Evolutionary conservation across 2,113 vertebrate genomes (phyloP).

Genomic region (Sorex fumeus): DNA sequence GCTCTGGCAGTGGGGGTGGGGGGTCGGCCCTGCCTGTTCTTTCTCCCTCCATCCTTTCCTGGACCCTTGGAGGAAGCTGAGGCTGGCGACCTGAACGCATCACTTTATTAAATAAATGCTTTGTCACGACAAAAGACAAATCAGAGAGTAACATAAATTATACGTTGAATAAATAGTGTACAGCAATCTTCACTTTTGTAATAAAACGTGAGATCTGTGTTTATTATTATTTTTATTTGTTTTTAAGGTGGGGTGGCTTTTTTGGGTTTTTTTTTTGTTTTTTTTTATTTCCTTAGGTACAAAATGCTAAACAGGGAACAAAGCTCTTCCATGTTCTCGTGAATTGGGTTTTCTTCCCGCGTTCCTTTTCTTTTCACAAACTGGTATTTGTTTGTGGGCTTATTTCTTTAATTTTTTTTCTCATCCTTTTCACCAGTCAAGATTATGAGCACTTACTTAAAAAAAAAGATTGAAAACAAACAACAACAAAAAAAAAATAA

Average conservation of each 20-base stretch:
- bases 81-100: constrained; percentile 94
- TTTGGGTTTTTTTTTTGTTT: constrained; percentile 85
- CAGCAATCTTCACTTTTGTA: constrained; percentile 98
- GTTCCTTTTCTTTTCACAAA: constrained; percentile 90
- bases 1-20: accelerated
- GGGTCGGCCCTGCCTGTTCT: background rate
- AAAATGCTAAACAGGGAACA: constrained; percentile 96
- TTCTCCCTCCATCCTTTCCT: background rate
- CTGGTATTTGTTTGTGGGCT: constrained; percentile 88
- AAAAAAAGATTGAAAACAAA: constrained; percentile 84
- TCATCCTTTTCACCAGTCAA: constrained; percentile 90
- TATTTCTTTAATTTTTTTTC: constrained; percentile 25
- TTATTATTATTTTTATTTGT: background rate
- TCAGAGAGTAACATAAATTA: constrained; percentile 99
- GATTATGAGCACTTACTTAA: constrained; percentile 91
- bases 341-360: constrained; percentile 89
- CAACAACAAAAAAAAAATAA: constrained; percentile 86
- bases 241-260: background rate
- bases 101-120: constrained; percentile 99
- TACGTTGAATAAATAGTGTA: constrained; percentile 99
- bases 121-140: constrained; percentile 96
- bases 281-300: constrained; percentile 92
- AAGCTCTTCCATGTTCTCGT: constrained; percentile 91
- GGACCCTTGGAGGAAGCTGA: constrained; percentile 83
- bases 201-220: constrained; percentile 96